These are phyloP conservation scores for Xiphorhynchus elegans DNA, from an alignment of 2,113 vertebrate genomes.

Conservation along the genomic window DNA sequence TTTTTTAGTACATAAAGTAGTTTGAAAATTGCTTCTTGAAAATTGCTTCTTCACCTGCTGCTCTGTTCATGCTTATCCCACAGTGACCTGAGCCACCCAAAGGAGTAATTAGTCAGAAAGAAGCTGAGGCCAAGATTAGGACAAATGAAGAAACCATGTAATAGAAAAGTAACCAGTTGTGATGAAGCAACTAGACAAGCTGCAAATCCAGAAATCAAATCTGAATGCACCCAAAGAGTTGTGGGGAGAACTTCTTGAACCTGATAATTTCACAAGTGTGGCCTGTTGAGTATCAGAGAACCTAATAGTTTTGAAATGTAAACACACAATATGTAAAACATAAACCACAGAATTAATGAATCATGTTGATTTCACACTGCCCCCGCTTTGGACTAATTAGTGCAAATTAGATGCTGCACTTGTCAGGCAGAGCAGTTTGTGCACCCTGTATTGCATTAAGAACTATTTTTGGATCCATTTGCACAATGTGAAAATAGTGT, in stretches of 20 bases:
- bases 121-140: not conserved
- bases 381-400: constrained; percentile 75
- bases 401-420: constrained; percentile 78
- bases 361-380: constrained; percentile 78
- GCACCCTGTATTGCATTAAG: constrained; percentile 40
- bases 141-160: not conserved
- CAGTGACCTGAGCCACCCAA: constrained; percentile 29
- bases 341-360: constrained; percentile 64
- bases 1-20: constrained; percentile 21
- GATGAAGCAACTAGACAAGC: not conserved
- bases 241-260: not conserved
- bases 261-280: not conserved
- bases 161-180: not conserved
- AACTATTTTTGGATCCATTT: constrained; percentile 61
- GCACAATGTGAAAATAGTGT: constrained; percentile 60
- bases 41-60: constrained; percentile 49
- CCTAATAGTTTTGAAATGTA: constrained; percentile 42
- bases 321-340: constrained; percentile 45
- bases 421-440: constrained; percentile 69
- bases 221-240: not conserved
- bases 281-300: not conserved
- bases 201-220: not conserved
- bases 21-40: constrained; percentile 50
- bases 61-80: constrained; percentile 1
- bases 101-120: not conserved